These are phyloP conservation scores for Urocyon cinereoargenteus DNA, from an alignment of 2,797 vertebrate species.

Conservation along the genomic window DNA sequence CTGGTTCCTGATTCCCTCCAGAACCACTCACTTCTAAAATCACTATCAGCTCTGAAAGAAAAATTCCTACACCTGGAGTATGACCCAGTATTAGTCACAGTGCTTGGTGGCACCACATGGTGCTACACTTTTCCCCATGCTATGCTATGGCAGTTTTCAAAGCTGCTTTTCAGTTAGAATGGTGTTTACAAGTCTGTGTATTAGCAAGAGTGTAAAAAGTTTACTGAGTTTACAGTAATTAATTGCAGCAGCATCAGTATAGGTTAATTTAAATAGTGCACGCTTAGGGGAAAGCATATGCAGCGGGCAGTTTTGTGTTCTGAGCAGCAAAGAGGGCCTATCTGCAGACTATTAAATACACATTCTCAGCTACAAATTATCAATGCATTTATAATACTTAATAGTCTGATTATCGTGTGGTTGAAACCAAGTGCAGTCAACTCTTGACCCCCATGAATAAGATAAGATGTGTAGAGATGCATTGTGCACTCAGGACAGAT, in stretches of 20 bases:
- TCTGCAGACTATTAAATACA: neutral
- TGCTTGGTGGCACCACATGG: slow-evolving; percentile 62
- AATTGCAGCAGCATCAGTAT: neutral
- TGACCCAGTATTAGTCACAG: slow-evolving; percentile 68
- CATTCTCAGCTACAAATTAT: slow-evolving; percentile 45
- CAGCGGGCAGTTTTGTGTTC: neutral
- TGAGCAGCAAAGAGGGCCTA: slow-evolving; percentile 11
- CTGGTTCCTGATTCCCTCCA: neutral
- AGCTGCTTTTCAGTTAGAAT: slow-evolving; percentile 65
- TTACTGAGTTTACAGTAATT: neutral
- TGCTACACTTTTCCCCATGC: neutral
- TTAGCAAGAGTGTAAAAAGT: neutral
- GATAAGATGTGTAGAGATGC: neutral
- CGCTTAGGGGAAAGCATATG: neutral
- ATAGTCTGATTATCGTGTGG: slow-evolving; percentile 31
- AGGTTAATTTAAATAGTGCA: neutral
- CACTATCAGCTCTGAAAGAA: slow-evolving; percentile 68
- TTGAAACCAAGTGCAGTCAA: slow-evolving; percentile 61
- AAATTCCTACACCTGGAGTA: slow-evolving; percentile 59
- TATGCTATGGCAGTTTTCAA: slow-evolving; percentile 55
- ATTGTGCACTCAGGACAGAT: neutral
- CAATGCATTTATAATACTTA: neutral
- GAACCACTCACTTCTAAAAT: slow-evolving; percentile 30
- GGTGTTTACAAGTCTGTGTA: slow-evolving; percentile 61
- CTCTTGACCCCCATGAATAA: slow-evolving; percentile 37